Evolutionary conservation across 2,113 vertebrate species (phyloP).

Genomic region (Cepphus grylle): DNA sequence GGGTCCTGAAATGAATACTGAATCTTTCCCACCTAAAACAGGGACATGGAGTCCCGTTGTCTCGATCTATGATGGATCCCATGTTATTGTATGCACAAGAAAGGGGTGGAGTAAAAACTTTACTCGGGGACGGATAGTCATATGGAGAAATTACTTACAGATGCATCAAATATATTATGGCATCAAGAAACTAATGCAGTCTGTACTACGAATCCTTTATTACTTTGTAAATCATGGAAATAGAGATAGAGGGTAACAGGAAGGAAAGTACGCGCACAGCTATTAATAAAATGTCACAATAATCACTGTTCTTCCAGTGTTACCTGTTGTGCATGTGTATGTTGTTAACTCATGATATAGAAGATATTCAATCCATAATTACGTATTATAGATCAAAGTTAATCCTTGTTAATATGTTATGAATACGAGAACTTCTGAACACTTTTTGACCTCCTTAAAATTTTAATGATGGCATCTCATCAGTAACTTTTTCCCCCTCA

Average conservation of each 20-base stretch:
- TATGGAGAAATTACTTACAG: neutral
- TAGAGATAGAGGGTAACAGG: neutral
- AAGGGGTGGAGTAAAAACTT: neutral
- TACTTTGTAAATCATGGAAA: neutral
- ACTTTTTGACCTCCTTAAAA: neutral
- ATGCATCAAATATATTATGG: neutral
- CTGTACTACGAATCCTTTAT: neutral
- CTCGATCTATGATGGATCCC: neutral
- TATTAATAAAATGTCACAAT: neutral
- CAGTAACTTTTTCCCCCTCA: accelerated
- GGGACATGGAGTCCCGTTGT: neutral
- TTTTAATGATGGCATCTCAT: neutral
- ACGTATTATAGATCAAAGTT: neutral
- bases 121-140: neutral
- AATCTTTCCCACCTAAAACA: neutral
- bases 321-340: neutral
- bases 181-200: neutral
- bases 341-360: neutral
- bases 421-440: neutral
- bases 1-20: neutral
- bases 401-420: neutral
- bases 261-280: neutral
- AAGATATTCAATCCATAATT: neutral
- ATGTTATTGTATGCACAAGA: neutral
- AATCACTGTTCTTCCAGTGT: neutral